Evolutionary conservation across 2,888 invertebrate genomes (phyloP).

Genomic region (Tupiocoris notatus): DNA sequence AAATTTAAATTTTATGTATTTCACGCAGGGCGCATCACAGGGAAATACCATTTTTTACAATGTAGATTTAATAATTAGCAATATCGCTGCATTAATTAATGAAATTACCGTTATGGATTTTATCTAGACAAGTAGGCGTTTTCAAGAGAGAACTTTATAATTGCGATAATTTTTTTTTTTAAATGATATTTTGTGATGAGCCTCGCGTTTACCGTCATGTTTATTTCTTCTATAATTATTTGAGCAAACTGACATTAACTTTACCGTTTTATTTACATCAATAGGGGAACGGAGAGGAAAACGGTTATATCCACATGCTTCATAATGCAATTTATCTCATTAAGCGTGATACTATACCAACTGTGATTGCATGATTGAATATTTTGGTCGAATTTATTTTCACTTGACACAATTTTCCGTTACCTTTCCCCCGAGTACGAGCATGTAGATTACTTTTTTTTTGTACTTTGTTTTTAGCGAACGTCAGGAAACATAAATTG

Average conservation of each 20-base stretch:
- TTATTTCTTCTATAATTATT: slow-evolving; percentile 49
- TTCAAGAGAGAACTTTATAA: too few relatives aligned
- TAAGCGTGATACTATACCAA: neutral
- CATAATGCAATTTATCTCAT: neutral
- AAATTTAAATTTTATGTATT: slow-evolving; percentile 42
- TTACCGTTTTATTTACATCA: slow-evolving; percentile 26
- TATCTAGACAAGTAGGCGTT: too few relatives aligned
- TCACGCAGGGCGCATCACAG: slow-evolving; percentile 23
- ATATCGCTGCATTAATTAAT: too few relatives aligned
- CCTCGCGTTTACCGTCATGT: neutral
- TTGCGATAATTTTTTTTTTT: too few relatives aligned
- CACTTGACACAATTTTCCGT: neutral
- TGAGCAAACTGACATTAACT: slow-evolving; percentile 51
- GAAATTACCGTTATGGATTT: too few relatives aligned
- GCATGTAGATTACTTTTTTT: neutral
- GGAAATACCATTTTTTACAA: neutral
- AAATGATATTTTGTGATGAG: neutral
- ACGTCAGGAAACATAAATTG: neutral
- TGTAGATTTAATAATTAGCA: too few relatives aligned
- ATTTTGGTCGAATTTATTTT: neutral
- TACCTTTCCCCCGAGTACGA: neutral
- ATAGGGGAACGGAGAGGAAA: neutral
- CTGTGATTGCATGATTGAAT: neutral
- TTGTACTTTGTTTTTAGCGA: neutral
- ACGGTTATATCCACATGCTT: neutral